Evolutionary conservation across 2,113 vertebrate genomes (phyloP), one percentile per base, ranked within the genome.

Genomic region (Aleadryas rufinucha): DNA sequence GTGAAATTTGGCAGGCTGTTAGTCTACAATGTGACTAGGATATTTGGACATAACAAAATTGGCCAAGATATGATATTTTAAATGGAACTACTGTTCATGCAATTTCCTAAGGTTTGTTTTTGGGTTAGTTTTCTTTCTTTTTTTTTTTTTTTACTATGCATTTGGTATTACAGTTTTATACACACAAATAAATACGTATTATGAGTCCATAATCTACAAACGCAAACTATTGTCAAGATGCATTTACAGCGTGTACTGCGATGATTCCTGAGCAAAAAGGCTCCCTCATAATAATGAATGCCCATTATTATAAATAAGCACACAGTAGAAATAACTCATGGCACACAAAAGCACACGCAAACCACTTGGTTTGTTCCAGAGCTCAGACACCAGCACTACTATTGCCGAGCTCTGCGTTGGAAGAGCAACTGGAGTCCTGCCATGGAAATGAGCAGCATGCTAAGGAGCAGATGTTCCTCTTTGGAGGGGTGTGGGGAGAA

Each of bases 221-320:
- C 44, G 16, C 97, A 95, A 97, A 97, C 96, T 95, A 96, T 94
- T 98, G 98, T 98, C 98, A 98, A 35, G 92, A 98, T 96, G 95
- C 96, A 95, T 98, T 98, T 98, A 96, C 96, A 94, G 91, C 86
- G 9, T 91, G 95, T 27, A 24, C 96, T 74, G n/a, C 93, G 98
- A 98, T 95, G 96, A 96, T 94, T 97, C 97, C 97, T 95, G 87
- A 97, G 98, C 97, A 59, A 97, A 97, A 98, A 96, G 96, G 91
- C 97, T 39, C 97, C 97, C 97, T 98, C 97, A 97, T 97, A 86
- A 97, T 98, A 97, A 98, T 98, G 98, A 98, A 98, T 98, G 97
- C 96, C 96, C 97, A 97, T 97, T 97, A 98, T 98, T 98, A 98
- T 96, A 97, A 98, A 98, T 97, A 98, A 98, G 97, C 94, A 86